These are phyloP conservation scores for Aselliscus stoliczkanus DNA, from an alignment of 2,797 vertebrate genomes.

Conservation along the genomic window DNA sequence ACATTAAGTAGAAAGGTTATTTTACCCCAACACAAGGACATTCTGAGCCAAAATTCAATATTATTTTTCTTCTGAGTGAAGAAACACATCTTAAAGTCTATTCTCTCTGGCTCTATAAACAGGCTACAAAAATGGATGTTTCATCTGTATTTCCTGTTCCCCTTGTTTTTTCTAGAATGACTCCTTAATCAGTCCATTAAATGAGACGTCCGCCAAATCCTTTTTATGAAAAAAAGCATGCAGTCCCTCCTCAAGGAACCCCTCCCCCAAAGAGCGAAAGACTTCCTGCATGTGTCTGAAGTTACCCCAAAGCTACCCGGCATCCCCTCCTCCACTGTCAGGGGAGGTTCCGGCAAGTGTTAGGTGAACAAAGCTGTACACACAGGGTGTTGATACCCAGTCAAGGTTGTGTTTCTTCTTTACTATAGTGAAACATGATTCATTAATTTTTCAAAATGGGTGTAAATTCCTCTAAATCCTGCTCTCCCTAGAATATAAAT, in stretches of 20 bases:
- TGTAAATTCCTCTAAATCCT: not conserved
- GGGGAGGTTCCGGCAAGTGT: not conserved
- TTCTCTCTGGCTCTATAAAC: not conserved
- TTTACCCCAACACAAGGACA: not conserved
- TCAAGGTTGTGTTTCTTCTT: not conserved
- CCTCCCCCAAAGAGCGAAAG: not conserved
- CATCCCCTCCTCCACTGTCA: not conserved
- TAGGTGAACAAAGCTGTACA: not conserved
- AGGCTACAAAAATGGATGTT: not conserved
- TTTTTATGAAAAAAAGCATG: not conserved
- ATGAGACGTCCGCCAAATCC: not conserved
- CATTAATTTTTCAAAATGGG: not conserved
- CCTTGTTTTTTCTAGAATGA: not conserved
- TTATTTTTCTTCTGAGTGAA: not conserved
- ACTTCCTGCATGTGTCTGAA: not conserved
- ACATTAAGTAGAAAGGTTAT: not conserved
- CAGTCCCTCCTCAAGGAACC: not conserved
- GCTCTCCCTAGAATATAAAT: not conserved
- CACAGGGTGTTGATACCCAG: not conserved
- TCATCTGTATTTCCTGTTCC: not conserved
- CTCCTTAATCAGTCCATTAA: not conserved
- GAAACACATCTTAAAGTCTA: not conserved
- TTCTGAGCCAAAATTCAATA: not conserved
- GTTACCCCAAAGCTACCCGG: not conserved
- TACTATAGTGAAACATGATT: not conserved